phyloP scores from a whole-genome alignment of 2,797 vertebrate species.

The Thamnophis elegans region DNA sequence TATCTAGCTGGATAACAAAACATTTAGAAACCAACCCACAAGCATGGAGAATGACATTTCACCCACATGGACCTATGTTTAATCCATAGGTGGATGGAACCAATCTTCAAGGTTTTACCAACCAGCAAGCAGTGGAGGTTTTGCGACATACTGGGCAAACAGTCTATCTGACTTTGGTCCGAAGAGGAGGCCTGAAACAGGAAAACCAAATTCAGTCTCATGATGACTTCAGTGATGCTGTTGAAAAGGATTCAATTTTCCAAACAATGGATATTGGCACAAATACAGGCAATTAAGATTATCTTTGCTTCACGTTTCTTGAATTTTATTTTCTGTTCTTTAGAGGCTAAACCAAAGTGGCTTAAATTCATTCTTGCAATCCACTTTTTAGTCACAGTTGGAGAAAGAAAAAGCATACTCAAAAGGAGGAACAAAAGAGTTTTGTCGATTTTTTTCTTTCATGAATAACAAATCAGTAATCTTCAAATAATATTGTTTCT shows the following conservation, averaged over 20 bases:
- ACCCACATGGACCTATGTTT: slow-evolving; percentile 36
- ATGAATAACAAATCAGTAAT: neutral
- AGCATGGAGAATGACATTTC: neutral
- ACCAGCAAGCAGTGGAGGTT: slow-evolving; percentile 96
- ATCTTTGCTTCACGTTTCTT: slow-evolving; percentile 27
- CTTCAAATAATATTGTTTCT: neutral
- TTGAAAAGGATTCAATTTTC: slow-evolving; percentile 63
- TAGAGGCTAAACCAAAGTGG: slow-evolving; percentile 2
- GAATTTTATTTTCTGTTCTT: slow-evolving; percentile 36
- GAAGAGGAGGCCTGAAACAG: slow-evolving; percentile 78
- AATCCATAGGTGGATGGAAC: slow-evolving; percentile 88
- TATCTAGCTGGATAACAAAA: neutral
- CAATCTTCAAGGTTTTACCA: slow-evolving; percentile 94
- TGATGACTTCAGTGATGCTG: slow-evolving; percentile 57
- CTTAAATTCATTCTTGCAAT: neutral
- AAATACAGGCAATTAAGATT: slow-evolving; percentile 65
- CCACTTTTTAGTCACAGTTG: neutral
- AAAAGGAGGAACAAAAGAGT: neutral
- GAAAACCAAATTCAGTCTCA: slow-evolving; percentile 71
- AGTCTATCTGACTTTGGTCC: slow-evolving; percentile 85
- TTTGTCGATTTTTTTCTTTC: neutral
- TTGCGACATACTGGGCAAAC: slow-evolving; percentile 90
- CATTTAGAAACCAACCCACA: neutral
- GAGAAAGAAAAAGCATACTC: neutral
- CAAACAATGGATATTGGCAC: slow-evolving; percentile 50